These are phyloP conservation scores for Blastomussa wellsi DNA, from an alignment of 92 coral and sea anemone species.

Conservation along the genomic window DNA sequence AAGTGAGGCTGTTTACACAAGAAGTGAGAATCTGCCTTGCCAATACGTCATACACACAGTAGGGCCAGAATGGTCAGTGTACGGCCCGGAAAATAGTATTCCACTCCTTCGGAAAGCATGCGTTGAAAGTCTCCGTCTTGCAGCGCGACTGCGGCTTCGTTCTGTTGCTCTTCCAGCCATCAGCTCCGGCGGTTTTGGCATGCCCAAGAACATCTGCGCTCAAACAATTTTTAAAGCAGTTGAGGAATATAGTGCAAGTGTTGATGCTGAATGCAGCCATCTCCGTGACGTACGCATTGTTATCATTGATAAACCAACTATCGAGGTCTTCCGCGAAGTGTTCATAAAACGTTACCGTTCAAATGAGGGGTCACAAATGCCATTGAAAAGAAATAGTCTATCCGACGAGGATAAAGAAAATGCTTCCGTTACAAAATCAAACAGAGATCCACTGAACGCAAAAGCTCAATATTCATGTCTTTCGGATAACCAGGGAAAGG, in stretches of 20 bases:
- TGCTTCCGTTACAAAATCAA: neutral
- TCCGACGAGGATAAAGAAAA: constrained; percentile 9
- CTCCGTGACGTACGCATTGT: constrained; percentile 78
- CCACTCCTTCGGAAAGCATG: constrained; percentile 18
- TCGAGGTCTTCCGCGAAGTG: constrained; percentile 54
- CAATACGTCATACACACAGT: constrained; percentile 53
- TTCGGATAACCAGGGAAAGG: neutral
- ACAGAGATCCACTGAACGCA: neutral
- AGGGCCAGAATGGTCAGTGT: constrained; percentile 42
- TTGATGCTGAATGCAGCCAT: constrained; percentile 3
- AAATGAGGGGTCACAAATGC: neutral
- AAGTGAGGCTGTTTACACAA: constrained; percentile 34
- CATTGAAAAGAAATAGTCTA: neutral
- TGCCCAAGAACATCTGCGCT: constrained; percentile 74
- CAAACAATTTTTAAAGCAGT: constrained; percentile 61
- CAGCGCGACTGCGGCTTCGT: constrained; percentile 6
- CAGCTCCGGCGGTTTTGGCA: constrained; percentile 79
- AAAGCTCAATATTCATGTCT: neutral
- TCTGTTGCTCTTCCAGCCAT: constrained; percentile 72
- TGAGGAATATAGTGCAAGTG: constrained; percentile 36
- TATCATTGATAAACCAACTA: constrained; percentile 69
- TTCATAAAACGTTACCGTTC: constrained; percentile 51
- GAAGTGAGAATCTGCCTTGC: constrained; percentile 48
- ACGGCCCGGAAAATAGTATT: neutral
- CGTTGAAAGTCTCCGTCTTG: constrained; percentile 28